Percentiles rank a stretch among this genome's conserved stretches.
phyloP scores from a whole-genome alignment of 2,113 vertebrate genomes.

The Sylvietta virens region DNA sequence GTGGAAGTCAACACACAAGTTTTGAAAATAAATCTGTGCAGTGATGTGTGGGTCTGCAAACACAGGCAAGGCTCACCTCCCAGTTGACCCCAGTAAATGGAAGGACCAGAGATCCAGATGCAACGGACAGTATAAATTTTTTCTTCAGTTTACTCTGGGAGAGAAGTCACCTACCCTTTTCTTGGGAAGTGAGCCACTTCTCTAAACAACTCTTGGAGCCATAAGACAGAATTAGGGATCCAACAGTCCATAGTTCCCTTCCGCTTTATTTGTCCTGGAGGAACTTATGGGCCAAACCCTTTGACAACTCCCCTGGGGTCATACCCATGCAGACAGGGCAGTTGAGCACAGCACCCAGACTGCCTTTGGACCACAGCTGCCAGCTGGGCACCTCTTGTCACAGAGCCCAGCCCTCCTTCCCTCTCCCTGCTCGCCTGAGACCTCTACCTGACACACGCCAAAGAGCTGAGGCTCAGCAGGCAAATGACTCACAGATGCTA shows the following conservation, averaged over 20 bases:
- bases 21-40: background rate
- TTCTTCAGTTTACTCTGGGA: background rate
- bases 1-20: background rate
- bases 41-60: background rate
- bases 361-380: background rate
- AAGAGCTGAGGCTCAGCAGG: background rate
- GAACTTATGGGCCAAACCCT: background rate
- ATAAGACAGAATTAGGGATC: background rate
- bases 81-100: background rate
- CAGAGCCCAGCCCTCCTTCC: background rate
- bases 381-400: background rate
- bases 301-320: background rate
- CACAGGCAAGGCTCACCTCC: background rate
- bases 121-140: background rate
- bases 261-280: background rate
- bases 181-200: background rate
- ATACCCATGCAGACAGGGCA: background rate
- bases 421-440: background rate
- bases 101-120: background rate
- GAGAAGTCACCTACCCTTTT: background rate
- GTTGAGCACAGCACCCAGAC: background rate
- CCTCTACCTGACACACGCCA: background rate
- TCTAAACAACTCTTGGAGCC: background rate
- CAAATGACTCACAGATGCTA: slow-evolving; percentile 74
- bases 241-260: background rate